These are phyloP conservation scores for Anisognathus igniventris DNA, from an alignment of 2,797 vertebrate genomes.

Conservation along the genomic window DNA sequence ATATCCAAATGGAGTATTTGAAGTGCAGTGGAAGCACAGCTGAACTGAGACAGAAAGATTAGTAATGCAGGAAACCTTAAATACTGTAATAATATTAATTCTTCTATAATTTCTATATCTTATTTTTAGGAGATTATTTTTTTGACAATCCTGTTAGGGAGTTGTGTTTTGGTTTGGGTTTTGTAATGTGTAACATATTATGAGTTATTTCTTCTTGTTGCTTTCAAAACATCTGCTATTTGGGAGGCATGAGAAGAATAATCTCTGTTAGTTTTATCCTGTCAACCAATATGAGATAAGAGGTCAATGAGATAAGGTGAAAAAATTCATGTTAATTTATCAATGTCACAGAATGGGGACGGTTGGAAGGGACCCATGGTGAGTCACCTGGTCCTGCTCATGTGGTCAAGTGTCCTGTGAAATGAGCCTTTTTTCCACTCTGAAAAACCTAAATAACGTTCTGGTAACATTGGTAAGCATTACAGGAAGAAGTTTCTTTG, in stretches of 20 bases:
- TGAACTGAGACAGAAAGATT: background rate
- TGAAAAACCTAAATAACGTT: slow-evolving; percentile 10
- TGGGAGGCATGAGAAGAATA: background rate
- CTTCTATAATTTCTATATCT: background rate
- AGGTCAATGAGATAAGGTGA: background rate
- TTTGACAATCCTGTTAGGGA: background rate
- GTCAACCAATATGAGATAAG: background rate
- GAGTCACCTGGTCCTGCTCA: background rate
- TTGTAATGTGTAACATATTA: fast-evolving
- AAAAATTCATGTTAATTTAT: background rate
- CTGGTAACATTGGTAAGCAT: background rate
- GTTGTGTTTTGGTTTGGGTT: background rate
- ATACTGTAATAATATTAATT: background rate
- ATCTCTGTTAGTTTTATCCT: background rate
- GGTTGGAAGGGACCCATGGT: background rate
- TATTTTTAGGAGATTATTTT: background rate
- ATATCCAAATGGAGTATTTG: background rate
- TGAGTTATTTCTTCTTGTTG: background rate
- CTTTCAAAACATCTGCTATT: background rate
- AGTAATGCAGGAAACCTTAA: background rate
- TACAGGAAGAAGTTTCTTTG: background rate
- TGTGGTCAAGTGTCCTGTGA: background rate
- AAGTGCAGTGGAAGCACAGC: background rate
- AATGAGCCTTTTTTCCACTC: background rate
- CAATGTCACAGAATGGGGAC: background rate